Evolutionary conservation across 1,140 invertebrate genomes (phyloP).

Genomic region (Chrysopa pallens): DNA sequence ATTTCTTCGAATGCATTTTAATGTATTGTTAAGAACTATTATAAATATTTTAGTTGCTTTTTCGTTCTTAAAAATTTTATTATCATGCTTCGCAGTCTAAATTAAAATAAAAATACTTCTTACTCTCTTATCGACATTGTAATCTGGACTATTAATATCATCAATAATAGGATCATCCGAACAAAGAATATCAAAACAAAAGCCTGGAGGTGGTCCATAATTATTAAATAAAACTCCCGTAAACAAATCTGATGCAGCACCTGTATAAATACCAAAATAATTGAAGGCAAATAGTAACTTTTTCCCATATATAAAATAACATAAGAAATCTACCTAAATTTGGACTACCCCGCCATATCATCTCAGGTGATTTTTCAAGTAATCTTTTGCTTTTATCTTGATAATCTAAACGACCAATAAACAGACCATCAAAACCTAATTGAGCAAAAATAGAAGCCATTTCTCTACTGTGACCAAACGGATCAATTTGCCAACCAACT

Average conservation of each 20-base stretch:
- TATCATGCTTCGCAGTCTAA: too few relatives aligned
- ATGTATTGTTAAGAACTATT: too few relatives aligned
- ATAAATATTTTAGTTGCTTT: too few relatives aligned
- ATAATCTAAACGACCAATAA: constrained; percentile 78
- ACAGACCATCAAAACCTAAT: constrained; percentile 72
- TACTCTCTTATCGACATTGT: constrained; percentile 52
- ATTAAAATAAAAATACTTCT: constrained; percentile 3
- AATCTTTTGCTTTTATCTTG: constrained; percentile 56
- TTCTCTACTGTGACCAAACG: constrained; percentile 81
- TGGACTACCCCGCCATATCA: constrained; percentile 68
- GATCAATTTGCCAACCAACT: constrained; percentile 87
- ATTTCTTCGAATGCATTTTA: background rate
- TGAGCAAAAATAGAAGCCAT: constrained; percentile 70
- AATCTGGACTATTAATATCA: constrained; percentile 46
- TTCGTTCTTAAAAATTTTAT: too few relatives aligned
- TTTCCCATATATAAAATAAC: background rate
- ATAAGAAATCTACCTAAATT: constrained; percentile 37
- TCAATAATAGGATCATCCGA: constrained; percentile 66
- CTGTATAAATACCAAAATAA: constrained; percentile 17
- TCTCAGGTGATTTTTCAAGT: constrained; percentile 50
- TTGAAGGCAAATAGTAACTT: too few relatives aligned
- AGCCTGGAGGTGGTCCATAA: constrained; percentile 68
- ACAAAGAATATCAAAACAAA: constrained; percentile 79
- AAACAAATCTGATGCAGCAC: constrained; percentile 39
- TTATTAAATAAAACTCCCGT: constrained; percentile 55